phyloP scores from a whole-genome alignment of 2,113 vertebrate genomes.

The Anolis sagrei region DNA sequence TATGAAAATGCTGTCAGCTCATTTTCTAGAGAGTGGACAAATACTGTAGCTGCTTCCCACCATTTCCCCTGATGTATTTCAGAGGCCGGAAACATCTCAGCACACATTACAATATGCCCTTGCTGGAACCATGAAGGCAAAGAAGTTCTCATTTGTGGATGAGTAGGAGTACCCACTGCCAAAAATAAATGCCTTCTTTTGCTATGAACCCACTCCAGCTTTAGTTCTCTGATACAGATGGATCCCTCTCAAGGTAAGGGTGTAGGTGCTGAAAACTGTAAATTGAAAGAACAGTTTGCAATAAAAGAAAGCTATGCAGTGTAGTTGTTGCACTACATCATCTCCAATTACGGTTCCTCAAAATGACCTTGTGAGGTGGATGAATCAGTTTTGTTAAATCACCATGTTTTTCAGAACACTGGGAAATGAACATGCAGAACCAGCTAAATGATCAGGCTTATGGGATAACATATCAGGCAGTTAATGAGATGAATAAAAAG shows the following conservation, averaged over 20 bases:
- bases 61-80: background rate
- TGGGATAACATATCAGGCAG: conserved; percentile 17
- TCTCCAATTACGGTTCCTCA: background rate
- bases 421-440: background rate
- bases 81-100: background rate
- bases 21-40: background rate
- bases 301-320: background rate
- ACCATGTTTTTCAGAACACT: conserved; percentile 12
- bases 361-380: conserved; percentile 14
- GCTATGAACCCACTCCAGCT: background rate
- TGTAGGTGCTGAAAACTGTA: background rate
- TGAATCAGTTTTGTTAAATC: background rate
- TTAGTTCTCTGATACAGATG: background rate
- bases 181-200: conserved; percentile 21
- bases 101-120: background rate
- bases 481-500: conserved; percentile 12
- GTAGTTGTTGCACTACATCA: background rate
- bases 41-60: background rate
- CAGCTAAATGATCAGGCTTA: conserved; percentile 13
- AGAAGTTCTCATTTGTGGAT: background rate
- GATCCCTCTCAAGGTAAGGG: conserved; percentile 1
- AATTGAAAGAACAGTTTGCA: background rate
- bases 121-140: conserved; percentile 14
- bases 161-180: conserved; percentile 10
- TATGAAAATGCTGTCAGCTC: background rate